phyloP scores from a whole-genome alignment of 2,888 invertebrate genomes.

The Drosophila koepferae region DNA sequence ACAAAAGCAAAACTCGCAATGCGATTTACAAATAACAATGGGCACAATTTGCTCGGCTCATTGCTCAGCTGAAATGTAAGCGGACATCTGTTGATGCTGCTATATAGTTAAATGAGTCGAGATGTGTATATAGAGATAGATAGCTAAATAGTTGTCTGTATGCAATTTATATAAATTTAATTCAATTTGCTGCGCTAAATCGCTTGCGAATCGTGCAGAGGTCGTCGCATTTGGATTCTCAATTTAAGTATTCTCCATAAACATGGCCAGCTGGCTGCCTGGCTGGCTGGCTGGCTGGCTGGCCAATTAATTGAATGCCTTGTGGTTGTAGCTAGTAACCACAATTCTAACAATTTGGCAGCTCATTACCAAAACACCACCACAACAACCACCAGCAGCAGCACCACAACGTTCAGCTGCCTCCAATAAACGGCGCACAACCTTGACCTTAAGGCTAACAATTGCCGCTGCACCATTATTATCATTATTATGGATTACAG shows the following conservation, averaged over 20 bases:
- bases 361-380: slow-evolving; percentile 67
- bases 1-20: slow-evolving; percentile 59
- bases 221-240: slow-evolving; percentile 63
- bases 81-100: slow-evolving; percentile 64
- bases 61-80: slow-evolving; percentile 70
- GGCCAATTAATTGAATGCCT: slow-evolving; percentile 63
- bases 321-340: slow-evolving; percentile 35
- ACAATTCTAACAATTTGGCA: slow-evolving; percentile 78
- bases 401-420: slow-evolving; percentile 50
- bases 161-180: slow-evolving; percentile 79
- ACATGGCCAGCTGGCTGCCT: slow-evolving; percentile 60
- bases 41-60: slow-evolving; percentile 74
- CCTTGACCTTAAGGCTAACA: slow-evolving; percentile 73
- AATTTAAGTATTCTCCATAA: slow-evolving; percentile 55
- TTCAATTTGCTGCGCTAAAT: slow-evolving; percentile 77
- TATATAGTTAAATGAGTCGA: slow-evolving; percentile 25
- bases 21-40: slow-evolving; percentile 78
- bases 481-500: slow-evolving; percentile 67
- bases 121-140: slow-evolving; percentile 12
- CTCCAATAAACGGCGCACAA: slow-evolving; percentile 70
- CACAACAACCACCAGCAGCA: background rate
- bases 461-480: slow-evolving; percentile 44
- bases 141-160: slow-evolving; percentile 55
- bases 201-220: slow-evolving; percentile 65
- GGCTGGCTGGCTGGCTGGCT: slow-evolving; percentile 44